phyloP scores from a whole-genome alignment of 2,113 vertebrate species.

The Leucopsar rothschildi region DNA sequence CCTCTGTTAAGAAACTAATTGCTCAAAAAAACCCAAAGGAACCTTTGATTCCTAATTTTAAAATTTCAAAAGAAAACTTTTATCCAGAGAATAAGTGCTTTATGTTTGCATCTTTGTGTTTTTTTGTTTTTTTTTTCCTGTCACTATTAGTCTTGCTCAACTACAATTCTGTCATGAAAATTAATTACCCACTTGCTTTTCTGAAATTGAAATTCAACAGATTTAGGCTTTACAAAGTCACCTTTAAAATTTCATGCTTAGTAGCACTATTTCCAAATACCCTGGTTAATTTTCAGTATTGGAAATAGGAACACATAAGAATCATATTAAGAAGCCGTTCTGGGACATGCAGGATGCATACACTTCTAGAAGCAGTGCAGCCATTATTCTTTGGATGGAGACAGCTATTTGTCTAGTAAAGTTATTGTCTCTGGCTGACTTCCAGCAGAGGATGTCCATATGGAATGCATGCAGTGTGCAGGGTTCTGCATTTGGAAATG shows the following conservation, averaged over 20 bases:
- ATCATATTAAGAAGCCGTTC: not conserved
- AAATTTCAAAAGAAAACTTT: not conserved
- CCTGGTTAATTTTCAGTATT: not conserved
- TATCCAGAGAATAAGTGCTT: not conserved
- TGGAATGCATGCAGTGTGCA: accelerated
- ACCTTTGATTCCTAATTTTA: not conserved
- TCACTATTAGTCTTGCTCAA: not conserved
- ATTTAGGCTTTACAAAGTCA: not conserved
- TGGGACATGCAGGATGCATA: not conserved
- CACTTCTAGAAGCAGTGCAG: not conserved
- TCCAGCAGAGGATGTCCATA: not conserved
- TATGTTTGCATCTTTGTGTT: not conserved
- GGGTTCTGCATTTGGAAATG: not conserved
- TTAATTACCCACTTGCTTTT: not conserved
- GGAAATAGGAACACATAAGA: not conserved
- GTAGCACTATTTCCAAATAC: not conserved
- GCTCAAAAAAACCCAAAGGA: not conserved
- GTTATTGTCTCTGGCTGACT: not conserved
- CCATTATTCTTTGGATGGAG: not conserved
- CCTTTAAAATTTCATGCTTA: not conserved
- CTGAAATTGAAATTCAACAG: not conserved
- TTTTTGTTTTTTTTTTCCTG: not conserved
- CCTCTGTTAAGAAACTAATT: not conserved
- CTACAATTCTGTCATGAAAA: not conserved
- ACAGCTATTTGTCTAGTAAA: not conserved